These are phyloP conservation scores for Margarornis squamiger DNA, from an alignment of 2,797 vertebrate genomes.

Conservation along the genomic window DNA sequence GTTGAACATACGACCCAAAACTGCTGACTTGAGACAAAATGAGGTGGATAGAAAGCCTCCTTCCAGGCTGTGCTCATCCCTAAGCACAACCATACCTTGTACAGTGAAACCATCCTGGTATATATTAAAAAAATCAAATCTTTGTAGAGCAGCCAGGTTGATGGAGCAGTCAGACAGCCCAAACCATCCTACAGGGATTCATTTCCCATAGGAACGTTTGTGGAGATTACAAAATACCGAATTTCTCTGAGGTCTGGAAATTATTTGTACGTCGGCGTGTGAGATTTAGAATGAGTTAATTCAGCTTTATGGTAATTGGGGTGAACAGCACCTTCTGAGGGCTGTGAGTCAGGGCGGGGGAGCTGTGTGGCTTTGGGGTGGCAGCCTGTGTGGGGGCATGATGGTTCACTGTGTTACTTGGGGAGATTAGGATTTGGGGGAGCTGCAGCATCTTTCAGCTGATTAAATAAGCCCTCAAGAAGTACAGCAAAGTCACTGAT, in stretches of 20 bases:
- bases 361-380: background rate
- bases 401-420: background rate
- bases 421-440: background rate
- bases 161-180: background rate
- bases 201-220: background rate
- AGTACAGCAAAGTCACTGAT: background rate
- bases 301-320: slow-evolving; percentile 45
- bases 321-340: background rate
- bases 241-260: slow-evolving; percentile 47
- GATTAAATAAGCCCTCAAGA: background rate
- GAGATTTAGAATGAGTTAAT: slow-evolving; percentile 26
- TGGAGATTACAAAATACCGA: background rate
- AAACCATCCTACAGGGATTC: background rate
- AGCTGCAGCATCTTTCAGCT: background rate
- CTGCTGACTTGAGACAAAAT: slow-evolving; percentile 48
- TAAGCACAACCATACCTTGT: background rate
- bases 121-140: background rate
- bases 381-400: accelerated
- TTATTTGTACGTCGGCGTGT: background rate
- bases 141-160: background rate
- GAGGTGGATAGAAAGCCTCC: background rate
- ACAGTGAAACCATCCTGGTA: background rate
- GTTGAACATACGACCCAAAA: slow-evolving; percentile 16
- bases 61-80: background rate
- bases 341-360: slow-evolving; percentile 36